Conservation (phyloP, 1,140 invertebrate species). For the Helicoverpa armigera region DNA sequence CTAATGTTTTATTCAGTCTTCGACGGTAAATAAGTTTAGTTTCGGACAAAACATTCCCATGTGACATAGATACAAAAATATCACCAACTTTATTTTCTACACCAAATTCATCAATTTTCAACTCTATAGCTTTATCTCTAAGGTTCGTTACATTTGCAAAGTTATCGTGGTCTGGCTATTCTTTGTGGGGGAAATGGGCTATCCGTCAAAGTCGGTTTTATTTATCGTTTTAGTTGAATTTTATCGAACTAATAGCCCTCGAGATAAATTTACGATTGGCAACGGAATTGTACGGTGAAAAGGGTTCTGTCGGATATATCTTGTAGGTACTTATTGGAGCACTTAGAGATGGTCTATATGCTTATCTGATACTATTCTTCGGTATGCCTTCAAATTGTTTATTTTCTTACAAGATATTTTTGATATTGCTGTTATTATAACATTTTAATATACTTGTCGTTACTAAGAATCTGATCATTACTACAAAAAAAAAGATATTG, state of each 20-base stretch:
- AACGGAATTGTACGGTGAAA: conserved; percentile 72
- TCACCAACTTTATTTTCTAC: conserved; percentile 60
- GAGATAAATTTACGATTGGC: conserved; percentile 85
- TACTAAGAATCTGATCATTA: no score
- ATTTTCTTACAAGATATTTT: neutral
- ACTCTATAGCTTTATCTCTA: conserved; percentile 44
- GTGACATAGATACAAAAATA: conserved; percentile 83
- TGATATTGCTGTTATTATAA: no score
- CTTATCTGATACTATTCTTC: neutral
- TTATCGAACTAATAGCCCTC: conserved; percentile 85
- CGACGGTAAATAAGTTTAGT: conserved; percentile 82
- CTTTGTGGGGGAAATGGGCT: conserved; percentile 81
- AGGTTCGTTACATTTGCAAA: conserved; percentile 46
- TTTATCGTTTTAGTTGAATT: conserved; percentile 86
- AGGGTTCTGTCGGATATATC: conserved; percentile 66
- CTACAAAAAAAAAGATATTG: no score
- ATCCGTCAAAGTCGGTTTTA: conserved; percentile 85
- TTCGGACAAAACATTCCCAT: conserved; percentile 84
- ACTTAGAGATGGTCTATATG: conserved; percentile 18
- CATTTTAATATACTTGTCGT: no score
- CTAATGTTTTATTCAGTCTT: conserved; percentile 83
- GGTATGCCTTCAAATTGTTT: neutral
- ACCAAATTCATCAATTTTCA: neutral
- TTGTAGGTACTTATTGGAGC: conserved; percentile 43
- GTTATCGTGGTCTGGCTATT: conserved; percentile 68